Percentiles rank a stretch among this genome's conserved stretches.
Conservation (phyloP, 2,113 vertebrate species). For the Mus spicilegus region DNA sequence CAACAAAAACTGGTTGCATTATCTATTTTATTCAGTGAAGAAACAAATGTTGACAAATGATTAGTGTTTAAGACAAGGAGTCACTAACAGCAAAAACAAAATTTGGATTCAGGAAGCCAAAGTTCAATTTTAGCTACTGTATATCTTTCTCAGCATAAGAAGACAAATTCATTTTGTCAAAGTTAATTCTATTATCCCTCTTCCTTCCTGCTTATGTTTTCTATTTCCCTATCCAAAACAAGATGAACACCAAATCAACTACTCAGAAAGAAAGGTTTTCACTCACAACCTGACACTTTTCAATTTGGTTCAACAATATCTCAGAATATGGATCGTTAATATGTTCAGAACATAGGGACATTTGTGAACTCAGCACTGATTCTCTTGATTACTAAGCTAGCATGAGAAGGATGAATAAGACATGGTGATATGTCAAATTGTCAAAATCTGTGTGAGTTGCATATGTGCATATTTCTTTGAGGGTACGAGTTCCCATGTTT, state of each 20-base stretch:
- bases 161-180: background rate
- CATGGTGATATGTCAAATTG: rapidly evolving
- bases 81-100: background rate
- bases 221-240: background rate
- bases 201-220: background rate
- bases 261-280: background rate
- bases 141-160: background rate
- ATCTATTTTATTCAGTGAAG: background rate
- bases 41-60: background rate
- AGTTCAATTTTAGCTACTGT: background rate
- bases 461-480: background rate
- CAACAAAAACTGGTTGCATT: background rate
- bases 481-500: background rate
- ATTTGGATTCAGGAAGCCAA: background rate
- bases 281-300: background rate
- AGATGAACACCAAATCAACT: background rate
- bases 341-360: background rate
- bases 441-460: background rate
- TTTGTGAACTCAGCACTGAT: background rate
- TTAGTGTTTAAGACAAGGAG: background rate
- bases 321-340: background rate
- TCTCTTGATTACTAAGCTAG: background rate
- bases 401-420: background rate
- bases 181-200: background rate
- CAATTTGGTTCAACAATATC: background rate